These are phyloP conservation scores for Actias luna DNA, from an alignment of 2,888 invertebrate genomes.

Conservation along the genomic window DNA sequence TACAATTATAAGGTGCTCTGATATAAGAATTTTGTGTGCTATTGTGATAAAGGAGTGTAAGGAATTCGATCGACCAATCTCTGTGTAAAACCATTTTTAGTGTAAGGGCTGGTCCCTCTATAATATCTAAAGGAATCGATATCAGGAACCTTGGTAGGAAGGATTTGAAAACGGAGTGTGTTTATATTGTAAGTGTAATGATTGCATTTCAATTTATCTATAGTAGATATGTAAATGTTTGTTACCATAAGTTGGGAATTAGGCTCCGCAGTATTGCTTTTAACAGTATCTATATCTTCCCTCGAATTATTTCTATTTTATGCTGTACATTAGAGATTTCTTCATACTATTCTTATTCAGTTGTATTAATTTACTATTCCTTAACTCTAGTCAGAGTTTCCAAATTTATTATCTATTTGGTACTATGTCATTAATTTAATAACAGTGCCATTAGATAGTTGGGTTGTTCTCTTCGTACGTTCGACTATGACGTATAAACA, in stretches of 20 bases:
- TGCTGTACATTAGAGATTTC: not conserved
- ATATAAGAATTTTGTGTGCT: constrained; percentile 73
- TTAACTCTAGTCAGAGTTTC: constrained; percentile 28
- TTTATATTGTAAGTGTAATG: constrained; percentile 54
- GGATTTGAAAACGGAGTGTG: constrained; percentile 29
- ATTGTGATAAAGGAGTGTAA: constrained; percentile 72
- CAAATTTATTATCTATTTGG: constrained; percentile 15
- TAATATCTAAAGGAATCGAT: constrained; percentile 35
- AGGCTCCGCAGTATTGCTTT: constrained; percentile 45
- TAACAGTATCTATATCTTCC: constrained; percentile 24
- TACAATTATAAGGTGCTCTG: constrained; percentile 83
- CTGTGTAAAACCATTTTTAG: constrained; percentile 63
- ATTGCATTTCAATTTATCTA: constrained; percentile 72
- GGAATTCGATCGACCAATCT: constrained; percentile 73
- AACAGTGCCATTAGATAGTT: constrained; percentile 20
- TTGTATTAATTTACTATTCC: constrained; percentile 5
- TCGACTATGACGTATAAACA: constrained; percentile 14
- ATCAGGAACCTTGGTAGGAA: not conserved
- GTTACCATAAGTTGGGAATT: constrained; percentile 58
- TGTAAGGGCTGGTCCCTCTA: constrained; percentile 67
- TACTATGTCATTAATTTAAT: not conserved
- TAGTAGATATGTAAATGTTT: constrained; percentile 48
- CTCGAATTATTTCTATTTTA: not conserved
- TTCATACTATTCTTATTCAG: not conserved
- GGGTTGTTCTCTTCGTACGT: constrained; percentile 2